These are phyloP conservation scores for Penaeus monodon DNA, from an alignment of 2,888 invertebrate species.

Conservation along the genomic window DNA sequence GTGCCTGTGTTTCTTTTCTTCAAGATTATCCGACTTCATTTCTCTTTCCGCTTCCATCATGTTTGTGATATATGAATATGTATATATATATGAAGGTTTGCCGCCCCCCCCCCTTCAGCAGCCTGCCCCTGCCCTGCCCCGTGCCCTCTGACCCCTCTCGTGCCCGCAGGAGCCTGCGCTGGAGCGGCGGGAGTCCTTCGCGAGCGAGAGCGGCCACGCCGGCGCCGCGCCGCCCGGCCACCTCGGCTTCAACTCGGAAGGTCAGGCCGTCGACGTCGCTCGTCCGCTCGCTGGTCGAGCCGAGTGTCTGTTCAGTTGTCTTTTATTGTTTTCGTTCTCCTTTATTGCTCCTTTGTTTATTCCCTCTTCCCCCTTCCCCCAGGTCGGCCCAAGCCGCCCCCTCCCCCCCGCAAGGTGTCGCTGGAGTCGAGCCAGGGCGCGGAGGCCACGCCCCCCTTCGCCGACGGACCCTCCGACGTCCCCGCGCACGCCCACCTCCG, in stretches of 20 bases:
- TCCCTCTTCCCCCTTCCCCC: neutral
- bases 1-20: too few species aligned
- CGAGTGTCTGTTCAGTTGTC: too few species aligned
- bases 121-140: too few species aligned
- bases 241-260: slow-evolving; percentile 49
- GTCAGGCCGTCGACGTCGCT: neutral
- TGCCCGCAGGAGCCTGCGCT: neutral
- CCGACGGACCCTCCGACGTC: neutral
- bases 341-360: neutral
- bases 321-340: neutral
- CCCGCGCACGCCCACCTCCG: slow-evolving; percentile 25
- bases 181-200: neutral
- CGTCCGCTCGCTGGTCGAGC: too few species aligned
- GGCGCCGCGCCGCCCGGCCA: neutral
- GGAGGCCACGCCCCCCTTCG: neutral
- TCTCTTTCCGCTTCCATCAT: too few species aligned
- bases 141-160: neutral
- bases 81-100: too few species aligned
- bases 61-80: too few species aligned
- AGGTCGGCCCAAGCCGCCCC: slow-evolving; percentile 64
- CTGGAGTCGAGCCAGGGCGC: slow-evolving; percentile 45
- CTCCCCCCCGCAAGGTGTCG: slow-evolving; percentile 62
- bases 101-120: too few species aligned
- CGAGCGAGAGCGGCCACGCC: too few species aligned
- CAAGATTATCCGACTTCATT: too few species aligned